Conservation (phyloP, 2,113 vertebrate species). For the Paradoxurus hermaphroditus region DNA sequence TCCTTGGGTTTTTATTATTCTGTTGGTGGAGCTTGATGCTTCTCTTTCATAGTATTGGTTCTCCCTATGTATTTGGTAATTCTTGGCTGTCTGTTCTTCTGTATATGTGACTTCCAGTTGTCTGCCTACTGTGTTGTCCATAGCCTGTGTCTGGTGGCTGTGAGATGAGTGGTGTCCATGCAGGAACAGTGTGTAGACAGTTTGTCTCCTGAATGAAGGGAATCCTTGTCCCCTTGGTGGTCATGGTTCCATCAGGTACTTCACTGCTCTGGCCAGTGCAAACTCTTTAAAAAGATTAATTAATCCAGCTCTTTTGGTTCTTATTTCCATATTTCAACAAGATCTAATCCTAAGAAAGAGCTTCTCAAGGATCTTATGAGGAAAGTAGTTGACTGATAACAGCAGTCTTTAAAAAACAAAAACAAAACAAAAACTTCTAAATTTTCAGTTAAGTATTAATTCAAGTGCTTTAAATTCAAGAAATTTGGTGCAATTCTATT, state of each 20-base stretch:
- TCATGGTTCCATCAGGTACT: not conserved
- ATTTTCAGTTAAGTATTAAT: not conserved
- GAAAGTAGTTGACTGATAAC: not conserved
- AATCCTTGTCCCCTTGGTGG: not conserved
- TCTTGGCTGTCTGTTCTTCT: not conserved
- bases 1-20: not conserved
- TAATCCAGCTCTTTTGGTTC: not conserved
- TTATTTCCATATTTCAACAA: not conserved
- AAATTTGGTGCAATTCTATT: not conserved
- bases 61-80: not conserved
- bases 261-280: not conserved
- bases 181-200: not conserved
- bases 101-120: not conserved
- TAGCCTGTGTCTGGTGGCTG: not conserved
- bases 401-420: not conserved
- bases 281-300: not conserved
- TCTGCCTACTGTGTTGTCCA: not conserved
- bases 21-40: not conserved
- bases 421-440: not conserved
- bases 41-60: not conserved
- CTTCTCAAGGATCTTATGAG: not conserved
- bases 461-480: not conserved
- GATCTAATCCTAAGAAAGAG: not conserved
- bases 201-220: not conserved
- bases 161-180: not conserved